These are phyloP conservation scores for Cirrhinus molitorella DNA, from an alignment of 2,797 vertebrate genomes.

Conservation along the genomic window DNA sequence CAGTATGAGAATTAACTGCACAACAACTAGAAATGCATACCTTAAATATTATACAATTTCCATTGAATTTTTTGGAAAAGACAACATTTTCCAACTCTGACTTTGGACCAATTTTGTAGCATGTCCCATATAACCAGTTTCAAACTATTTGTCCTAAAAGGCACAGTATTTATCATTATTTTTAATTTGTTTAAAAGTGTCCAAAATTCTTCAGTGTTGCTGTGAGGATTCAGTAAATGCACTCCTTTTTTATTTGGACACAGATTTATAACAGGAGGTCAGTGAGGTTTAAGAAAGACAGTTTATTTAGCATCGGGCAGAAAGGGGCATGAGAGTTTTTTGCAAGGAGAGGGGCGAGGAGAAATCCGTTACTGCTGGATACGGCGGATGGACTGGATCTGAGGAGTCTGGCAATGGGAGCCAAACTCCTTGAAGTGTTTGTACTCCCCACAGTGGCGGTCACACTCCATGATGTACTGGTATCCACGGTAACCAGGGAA, in stretches of 20 bases:
- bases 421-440: constrained; percentile 93
- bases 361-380: constrained; percentile 87
- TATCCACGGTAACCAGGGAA: constrained; percentile 94
- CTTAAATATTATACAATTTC: no score
- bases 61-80: no score
- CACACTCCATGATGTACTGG: constrained; percentile 94
- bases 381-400: constrained; percentile 94
- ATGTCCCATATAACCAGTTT: no score
- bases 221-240: neutral
- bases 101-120: no score
- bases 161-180: neutral
- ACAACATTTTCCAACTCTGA: no score
- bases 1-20: no score
- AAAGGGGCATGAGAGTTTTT: constrained; percentile 65
- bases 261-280: constrained; percentile 63
- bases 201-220: neutral
- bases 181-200: neutral
- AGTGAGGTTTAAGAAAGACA: constrained; percentile 81
- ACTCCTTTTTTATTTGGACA: neutral
- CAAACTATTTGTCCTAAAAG: neutral
- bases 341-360: constrained; percentile 56
- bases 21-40: no score
- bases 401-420: constrained; percentile 91
- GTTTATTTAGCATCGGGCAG: constrained; percentile 80
- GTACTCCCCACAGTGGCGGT: constrained; percentile 90